Conservation (phyloP, 2,888 invertebrate species). For the Polia nebulosa region DNA sequence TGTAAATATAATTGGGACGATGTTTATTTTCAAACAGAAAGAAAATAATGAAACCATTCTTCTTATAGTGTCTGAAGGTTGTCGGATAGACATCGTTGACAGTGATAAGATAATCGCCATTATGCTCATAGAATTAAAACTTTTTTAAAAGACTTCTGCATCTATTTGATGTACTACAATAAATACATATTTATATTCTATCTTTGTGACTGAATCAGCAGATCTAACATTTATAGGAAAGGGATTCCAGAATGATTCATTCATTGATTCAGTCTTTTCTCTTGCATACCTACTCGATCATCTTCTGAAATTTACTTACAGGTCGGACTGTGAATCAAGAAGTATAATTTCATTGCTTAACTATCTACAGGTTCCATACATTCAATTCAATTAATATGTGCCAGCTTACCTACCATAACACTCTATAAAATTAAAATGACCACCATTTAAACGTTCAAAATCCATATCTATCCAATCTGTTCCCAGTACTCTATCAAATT, state of each 20-base stretch:
- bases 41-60: neutral
- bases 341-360: neutral
- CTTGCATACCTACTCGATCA: too few species aligned
- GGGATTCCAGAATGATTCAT: accelerated
- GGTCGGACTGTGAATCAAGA: neutral
- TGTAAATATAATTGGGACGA: slow-evolving; percentile 9
- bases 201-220: neutral
- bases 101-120: neutral
- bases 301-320: too few species aligned
- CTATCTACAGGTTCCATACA: neutral
- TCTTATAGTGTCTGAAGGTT: neutral
- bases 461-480: slow-evolving; percentile 47
- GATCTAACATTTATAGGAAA: neutral
- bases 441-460: slow-evolving; percentile 26
- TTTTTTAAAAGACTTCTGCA: too few species aligned
- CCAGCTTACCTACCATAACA: slow-evolving; percentile 5
- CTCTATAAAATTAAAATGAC: slow-evolving; percentile 15
- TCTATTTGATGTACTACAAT: neutral
- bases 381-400: slow-evolving; percentile 9
- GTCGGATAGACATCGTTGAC: neutral
- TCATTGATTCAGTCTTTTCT: neutral
- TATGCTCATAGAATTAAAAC: neutral
- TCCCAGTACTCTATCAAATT: slow-evolving; percentile 57
- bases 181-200: neutral
- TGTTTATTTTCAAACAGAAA: slow-evolving; percentile 20